Evolutionary conservation across 2,797 vertebrate genomes (phyloP), one percentile per base, ranked within the genome.

Genomic region (Anomalospiza imberbis): DNA sequence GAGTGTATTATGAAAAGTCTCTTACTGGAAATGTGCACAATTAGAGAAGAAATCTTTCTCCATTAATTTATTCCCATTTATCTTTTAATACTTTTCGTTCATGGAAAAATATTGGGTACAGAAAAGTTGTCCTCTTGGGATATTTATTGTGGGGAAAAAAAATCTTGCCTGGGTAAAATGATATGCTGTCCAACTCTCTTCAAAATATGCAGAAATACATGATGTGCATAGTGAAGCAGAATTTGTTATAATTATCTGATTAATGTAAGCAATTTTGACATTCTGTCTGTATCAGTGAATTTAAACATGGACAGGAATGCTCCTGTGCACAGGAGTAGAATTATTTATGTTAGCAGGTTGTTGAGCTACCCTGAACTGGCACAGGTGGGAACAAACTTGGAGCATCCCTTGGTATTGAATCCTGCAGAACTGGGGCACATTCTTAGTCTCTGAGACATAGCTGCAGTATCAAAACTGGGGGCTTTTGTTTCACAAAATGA

Each of bases 61-160:
- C 32, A 25, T 66, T 54, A 70, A 71, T 72, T 48, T n/a, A 32
- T 82, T 72, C 47, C 22, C 36, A 63, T 78, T 48, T 81, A 22
- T 82, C 54, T 82, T 89, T 67, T 84, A 77, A 66, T 66, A 61
- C 12, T 65, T 89, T 9, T 47, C 44, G 29, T 71, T 87, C 78
- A n/a, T 51, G 19, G 42, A 50, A 85, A 45, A 71, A 81, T 17
- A 4, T 28, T 87, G 31, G 6, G 62, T 63, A 55, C n/a, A 78
- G 53, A 63, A 54, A 60, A 71, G 32, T 67, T 62, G 16, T 77
- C 18, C 53, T 74, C 53, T 20, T 81, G 82, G 45, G 36, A 34
- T 44, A 48, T 67, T 60, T 91, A 54, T 74, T 16, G 62, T 16
- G 32, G 26, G 24, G 47, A 86, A 73, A 68, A 68, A 79, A 79